Evolutionary conservation across 2,113 vertebrate genomes (phyloP), one percentile per base, ranked within the genome.

Genomic region (Colinus virginianus): DNA sequence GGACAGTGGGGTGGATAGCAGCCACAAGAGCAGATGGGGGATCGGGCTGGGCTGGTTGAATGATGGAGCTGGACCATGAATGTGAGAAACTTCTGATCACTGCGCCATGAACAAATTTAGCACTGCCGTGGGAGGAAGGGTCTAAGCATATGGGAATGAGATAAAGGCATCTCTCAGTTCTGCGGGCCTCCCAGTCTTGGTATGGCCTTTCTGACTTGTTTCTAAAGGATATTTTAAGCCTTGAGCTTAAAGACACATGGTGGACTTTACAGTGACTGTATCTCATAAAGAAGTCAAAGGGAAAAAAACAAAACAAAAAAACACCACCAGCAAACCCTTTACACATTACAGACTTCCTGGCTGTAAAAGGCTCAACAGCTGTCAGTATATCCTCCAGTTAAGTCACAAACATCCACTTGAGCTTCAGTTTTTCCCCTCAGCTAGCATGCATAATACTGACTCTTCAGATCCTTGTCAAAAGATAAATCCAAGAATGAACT

Each of bases 271-370:
- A 91, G 71, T 85, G 63, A 82, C 36, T 40, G 23, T 51, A 75
- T 43, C 62, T 53, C 61, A 21, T 21, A 79, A 43, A 36, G 62
- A 95, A 87, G 55, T 77, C 84, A 91, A 79, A 94, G 69, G 67
- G 64, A 7, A 22, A 10, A 18, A 40, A 55, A 84, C n/a, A 83
- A 43, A 3, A 13, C 36, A 10, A 19, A 36, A 53, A 84, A 82
- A 45, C 14, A 53, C 51, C 51, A 30, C 51, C 51, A 53, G 26
- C 15, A 61, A 53, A 23, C 64, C 63, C 34, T 90, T 92, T 67
- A 84, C 40, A 88, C 79, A 93, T 96, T 91, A 94, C 58, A 88
- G 61, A 59, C 48, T 96, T 95, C 84, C 84, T 92, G 90, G 56
- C 79, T 97, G 56, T 32, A 93, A 72, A 96, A 96, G 38, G 16